A percentile compares a stretch with the other conserved stretches of the same genome.
Evolutionary conservation across 2,888 invertebrate species (phyloP).

Genomic region (Lasius fuliginosus): DNA sequence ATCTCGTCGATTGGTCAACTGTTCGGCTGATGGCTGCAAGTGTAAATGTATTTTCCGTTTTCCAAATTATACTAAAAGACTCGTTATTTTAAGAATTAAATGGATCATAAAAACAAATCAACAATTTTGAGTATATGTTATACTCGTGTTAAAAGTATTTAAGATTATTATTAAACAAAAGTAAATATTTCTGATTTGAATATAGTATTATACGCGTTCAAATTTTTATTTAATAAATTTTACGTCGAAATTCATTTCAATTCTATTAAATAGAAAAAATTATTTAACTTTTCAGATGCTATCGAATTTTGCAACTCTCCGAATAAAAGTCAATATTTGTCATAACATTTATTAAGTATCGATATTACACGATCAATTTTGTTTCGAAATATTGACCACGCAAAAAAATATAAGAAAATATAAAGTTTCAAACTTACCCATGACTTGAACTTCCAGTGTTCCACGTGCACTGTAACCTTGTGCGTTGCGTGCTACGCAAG

Average conservation of each 20-base stretch:
- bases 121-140: background rate
- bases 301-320: background rate
- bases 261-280: constrained; percentile 5
- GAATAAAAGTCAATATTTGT: background rate
- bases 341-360: background rate
- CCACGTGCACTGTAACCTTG: constrained; percentile 96
- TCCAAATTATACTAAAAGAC: constrained; percentile 7
- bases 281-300: constrained; percentile 8
- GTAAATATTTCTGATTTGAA: background rate
- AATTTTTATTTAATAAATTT: constrained; percentile 21
- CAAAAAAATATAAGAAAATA: background rate
- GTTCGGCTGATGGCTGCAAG: constrained; percentile 24
- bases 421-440: constrained; percentile 92
- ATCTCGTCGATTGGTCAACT: constrained; percentile 11
- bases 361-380: constrained; percentile 18
- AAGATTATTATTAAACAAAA: background rate
- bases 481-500: constrained; percentile 96
- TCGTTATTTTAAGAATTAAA: constrained; percentile 28
- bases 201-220: background rate
- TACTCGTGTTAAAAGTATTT: constrained; percentile 8
- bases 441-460: constrained; percentile 96
- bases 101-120: constrained; percentile 6
- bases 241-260: constrained; percentile 3
- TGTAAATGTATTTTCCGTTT: constrained; percentile 19
- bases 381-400: background rate